Base-by-base conservation (phyloP, 2,888 invertebrate species). In the Agapostemon virescens region DNA sequence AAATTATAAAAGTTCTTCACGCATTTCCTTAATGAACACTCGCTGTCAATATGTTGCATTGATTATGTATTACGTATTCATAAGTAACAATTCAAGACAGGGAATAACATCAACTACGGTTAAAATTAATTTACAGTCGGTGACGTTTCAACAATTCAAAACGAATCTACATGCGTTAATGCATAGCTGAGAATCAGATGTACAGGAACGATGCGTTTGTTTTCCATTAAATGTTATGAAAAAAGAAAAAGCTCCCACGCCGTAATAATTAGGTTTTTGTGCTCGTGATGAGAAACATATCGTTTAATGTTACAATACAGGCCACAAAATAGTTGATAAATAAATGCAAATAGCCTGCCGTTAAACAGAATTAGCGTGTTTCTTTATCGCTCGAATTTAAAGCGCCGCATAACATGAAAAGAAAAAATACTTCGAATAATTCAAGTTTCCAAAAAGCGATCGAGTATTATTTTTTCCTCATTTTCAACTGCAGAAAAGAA, bases 341-440 rank as follows among this genome's bases (percentile, higher is more conserved):
- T 84, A 82, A 80, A 84, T 84, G 81, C 84, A 77, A 78, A 68
- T 73, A 85, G 77, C 77, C 82, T 80, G 69, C 69, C 15, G 36
- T 81, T 67, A 23, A 77, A 86, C 70, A 81, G 79, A 85, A 86
- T 83, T 77, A 80, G 58, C 63, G 71, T 72, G 73, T 80, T 20
- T 75, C 40, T 76, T 64, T 64, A 52, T 66, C 17, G 26, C 26
- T 71, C 17, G 38, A 38, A 68, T 66, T 66, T 64, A 49, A 66
- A 68, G 69, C 55, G 33, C 23, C 49, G 30, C 63, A 61, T 74
- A 81, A 68, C 72, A 13, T 73, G 61, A 85, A 81, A 49, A 81
- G 30, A 63, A 77, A 13, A 66, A 40, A 30, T 58, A 42, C 26
- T 74, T 58, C n/a, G 20, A 38, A 66, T 15, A 66, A 33, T 52